These are phyloP conservation scores for Conger conger DNA, from an alignment of 2,113 vertebrate genomes.

Conservation along the genomic window DNA sequence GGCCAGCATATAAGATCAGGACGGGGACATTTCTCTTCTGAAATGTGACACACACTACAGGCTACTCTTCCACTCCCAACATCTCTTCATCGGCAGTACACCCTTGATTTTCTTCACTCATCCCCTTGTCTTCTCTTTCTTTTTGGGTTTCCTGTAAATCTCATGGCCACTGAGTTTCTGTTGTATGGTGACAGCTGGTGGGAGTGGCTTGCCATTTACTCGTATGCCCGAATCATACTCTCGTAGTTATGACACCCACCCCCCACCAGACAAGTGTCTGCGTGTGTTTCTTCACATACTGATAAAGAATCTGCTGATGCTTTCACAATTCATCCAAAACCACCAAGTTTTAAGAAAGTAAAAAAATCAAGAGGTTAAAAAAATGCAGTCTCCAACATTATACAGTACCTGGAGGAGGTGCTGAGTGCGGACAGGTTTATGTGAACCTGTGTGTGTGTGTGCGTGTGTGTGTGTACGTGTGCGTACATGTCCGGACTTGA, in stretches of 20 bases:
- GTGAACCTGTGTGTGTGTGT: background rate
- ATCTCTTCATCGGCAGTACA: constrained; percentile 25
- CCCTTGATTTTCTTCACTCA: background rate
- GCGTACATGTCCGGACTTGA: constrained; percentile 11
- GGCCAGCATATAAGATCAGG: constrained; percentile 25
- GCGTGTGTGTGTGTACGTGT: background rate
- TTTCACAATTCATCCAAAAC: background rate
- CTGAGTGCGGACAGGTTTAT: constrained; percentile 34
- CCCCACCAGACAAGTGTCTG: constrained; percentile 35
- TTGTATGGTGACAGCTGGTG: background rate
- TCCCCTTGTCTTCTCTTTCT: constrained; percentile 35
- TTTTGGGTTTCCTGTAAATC: constrained; percentile 62
- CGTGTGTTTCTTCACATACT: background rate
- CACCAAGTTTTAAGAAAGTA: background rate
- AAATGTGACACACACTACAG: background rate
- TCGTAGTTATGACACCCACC: background rate
- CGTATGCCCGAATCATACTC: constrained; percentile 50
- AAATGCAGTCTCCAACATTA: too few relatives aligned
- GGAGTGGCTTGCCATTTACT: background rate
- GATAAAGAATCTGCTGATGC: background rate
- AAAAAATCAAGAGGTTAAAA: background rate
- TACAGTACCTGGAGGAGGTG: background rate
- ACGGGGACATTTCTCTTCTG: background rate
- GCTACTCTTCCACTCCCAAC: constrained; percentile 1
- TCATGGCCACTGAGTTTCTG: constrained; percentile 8